These are phyloP conservation scores for Sphaeridia pumilis DNA, from an alignment of 2,888 invertebrate genomes.

Conservation along the genomic window DNA sequence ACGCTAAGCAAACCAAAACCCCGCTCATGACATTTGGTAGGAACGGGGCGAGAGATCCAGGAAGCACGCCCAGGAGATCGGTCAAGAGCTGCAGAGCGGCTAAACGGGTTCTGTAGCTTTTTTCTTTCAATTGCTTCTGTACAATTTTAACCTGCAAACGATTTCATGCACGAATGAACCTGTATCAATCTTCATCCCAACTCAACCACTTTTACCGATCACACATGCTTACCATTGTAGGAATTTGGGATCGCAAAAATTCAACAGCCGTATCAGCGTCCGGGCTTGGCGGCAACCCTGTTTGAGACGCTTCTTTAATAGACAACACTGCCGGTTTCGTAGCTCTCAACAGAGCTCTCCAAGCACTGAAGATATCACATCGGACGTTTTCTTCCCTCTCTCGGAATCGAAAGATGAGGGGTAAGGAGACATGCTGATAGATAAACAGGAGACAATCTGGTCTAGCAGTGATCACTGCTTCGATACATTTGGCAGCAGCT, in stretches of 20 bases:
- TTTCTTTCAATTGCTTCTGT: constrained; percentile 69
- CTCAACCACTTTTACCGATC: not conserved
- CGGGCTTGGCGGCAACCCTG: constrained; percentile 64
- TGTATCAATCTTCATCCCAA: not conserved
- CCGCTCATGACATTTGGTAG: constrained; percentile 34
- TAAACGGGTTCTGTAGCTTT: constrained; percentile 78
- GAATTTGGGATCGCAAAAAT: constrained; percentile 32
- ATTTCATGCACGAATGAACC: too few relatives aligned
- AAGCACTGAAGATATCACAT: constrained; percentile 93
- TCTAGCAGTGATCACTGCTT: constrained; percentile 84
- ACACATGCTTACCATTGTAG: constrained; percentile 25
- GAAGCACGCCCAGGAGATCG: constrained; percentile 76
- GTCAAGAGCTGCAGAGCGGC: constrained; percentile 83
- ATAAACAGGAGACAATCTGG: constrained; percentile 82
- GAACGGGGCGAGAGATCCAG: constrained; percentile 40
- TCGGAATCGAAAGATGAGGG: constrained; percentile 40
- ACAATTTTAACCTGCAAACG: constrained; percentile 63
- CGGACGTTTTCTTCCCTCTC: constrained; percentile 99
- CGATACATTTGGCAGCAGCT: constrained; percentile 93
- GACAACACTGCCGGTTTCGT: constrained; percentile 58
- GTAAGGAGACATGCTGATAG: constrained; percentile 77
- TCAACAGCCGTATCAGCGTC: constrained; percentile 45
- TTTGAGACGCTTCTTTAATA: constrained; percentile 46
- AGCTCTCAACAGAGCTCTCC: constrained; percentile 80
- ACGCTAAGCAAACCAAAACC: constrained; percentile 62